Evolutionary conservation across 2,797 vertebrate genomes (phyloP), one percentile per base, ranked within the genome.

Genomic region (Sebastes cheni): DNA sequence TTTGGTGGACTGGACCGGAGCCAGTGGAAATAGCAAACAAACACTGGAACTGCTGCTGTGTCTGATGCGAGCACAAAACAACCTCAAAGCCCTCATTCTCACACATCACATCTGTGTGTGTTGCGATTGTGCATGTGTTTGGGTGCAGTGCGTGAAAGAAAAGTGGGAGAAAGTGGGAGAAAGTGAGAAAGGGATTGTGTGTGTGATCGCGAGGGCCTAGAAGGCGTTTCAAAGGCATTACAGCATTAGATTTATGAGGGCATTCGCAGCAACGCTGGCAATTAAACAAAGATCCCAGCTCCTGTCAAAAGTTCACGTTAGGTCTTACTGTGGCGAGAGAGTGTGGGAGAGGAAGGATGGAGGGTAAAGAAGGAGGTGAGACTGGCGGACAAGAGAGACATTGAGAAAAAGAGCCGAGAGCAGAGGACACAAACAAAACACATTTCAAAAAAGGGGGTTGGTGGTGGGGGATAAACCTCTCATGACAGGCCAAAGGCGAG

Each of bases 11-110:
- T 92, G 93, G 91, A 91, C 85, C 32, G 6, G 77, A 88, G 92
- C 92, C 93, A 93, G 88, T 91, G 90, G 91, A 94, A 93, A 94
- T 82, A 86, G 87, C 93, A 90, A 92, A 92, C 91, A 93, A 93
- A 93, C 89, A 91, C 70, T 89, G 83, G 81, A 86, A 74, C 88
- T 91, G 91, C 90, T 90, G 81, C 86, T 46, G 42, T 46, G 84
- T 91, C 83, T 92, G 86, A 89, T 84, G 90, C 25, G 82, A 88
- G 81, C 90, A 79, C 88, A 93, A 92, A 46, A 91, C 89, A 92
- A 92, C 87, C 88, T 87, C 89, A 89, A 91, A 92, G 83, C 82
- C 83, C 89, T 89, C 80, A 25, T 86, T 93, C 82, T 87, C 91
- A 88, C 92, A 90, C 89, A 59, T 87, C 76, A 80, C 82, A 82